Percentiles rank a stretch among this genome's conserved stretches.
Evolutionary conservation across 2,797 vertebrate species (phyloP).

Genomic region (Epinephelus coioides): DNA sequence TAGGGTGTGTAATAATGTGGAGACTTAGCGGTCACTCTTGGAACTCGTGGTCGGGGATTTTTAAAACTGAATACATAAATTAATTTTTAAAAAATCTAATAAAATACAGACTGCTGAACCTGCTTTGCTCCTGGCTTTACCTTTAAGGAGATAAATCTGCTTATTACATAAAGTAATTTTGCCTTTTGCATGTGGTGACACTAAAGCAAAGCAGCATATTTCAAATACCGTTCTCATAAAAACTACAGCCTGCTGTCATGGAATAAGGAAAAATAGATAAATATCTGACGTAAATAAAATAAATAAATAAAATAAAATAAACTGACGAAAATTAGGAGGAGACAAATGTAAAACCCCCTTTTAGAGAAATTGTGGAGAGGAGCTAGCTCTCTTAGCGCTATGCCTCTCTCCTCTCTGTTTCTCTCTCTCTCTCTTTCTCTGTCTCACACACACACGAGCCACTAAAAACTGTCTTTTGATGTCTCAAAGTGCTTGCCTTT

Average conservation of each 20-base stretch:
- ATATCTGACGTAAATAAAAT: too few species aligned
- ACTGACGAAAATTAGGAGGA: slow-evolving; percentile 1
- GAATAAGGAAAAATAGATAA: background rate
- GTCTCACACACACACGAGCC: slow-evolving; percentile 17
- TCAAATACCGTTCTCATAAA: slow-evolving; percentile 3
- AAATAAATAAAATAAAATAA: background rate
- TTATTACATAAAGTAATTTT: background rate
- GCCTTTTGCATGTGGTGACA: background rate
- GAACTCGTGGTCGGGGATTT: background rate
- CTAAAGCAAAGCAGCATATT: slow-evolving; percentile 1
- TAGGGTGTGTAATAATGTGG: background rate
- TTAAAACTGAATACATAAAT: too few species aligned
- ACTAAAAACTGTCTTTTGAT: slow-evolving; percentile 48
- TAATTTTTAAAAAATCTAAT: background rate
- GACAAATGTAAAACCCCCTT: background rate
- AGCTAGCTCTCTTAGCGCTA: background rate
- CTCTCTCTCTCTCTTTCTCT: background rate
- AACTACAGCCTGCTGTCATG: too few species aligned
- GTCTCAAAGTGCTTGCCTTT: slow-evolving; percentile 43
- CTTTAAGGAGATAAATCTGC: background rate
- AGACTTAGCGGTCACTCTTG: background rate
- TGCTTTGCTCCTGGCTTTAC: background rate
- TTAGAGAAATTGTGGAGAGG: background rate
- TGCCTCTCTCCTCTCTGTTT: background rate
- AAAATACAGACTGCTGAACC: background rate